phyloP scores from a whole-genome alignment of 2,113 vertebrate genomes.

The Phalacrocorax brasilianus region DNA sequence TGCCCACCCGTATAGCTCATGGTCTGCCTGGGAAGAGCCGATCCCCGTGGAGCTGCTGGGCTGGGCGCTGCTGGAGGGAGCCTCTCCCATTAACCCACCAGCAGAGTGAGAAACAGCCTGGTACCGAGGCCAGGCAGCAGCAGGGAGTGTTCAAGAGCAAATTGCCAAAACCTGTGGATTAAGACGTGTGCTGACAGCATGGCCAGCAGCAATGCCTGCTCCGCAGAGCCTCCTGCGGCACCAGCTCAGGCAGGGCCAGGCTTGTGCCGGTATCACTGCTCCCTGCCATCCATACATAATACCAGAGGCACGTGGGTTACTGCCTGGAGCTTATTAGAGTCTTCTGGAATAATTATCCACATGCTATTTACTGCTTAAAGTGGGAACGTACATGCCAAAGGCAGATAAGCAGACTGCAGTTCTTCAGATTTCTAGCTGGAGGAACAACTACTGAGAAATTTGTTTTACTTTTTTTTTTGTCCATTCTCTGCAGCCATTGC shows the following conservation, averaged over 20 bases:
- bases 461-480: not conserved
- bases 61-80: not conserved
- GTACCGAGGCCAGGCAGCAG: not conserved
- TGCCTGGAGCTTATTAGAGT: not conserved
- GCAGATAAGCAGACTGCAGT: not conserved
- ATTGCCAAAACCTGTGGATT: conserved; percentile 5
- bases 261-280: conserved; percentile 9
- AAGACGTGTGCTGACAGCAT: conserved; percentile 14
- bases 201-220: not conserved
- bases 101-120: not conserved
- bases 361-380: not conserved
- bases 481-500: not conserved
- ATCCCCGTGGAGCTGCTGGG: not conserved
- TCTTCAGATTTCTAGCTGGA: not conserved
- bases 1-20: fast-evolving
- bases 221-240: not conserved
- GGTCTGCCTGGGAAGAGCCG: not conserved
- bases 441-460: not conserved
- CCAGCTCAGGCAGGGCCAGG: not conserved
- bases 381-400: not conserved
- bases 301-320: not conserved
- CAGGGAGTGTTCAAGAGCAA: conserved; percentile 11
- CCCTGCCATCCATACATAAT: not conserved
- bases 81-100: not conserved
- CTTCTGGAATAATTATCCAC: not conserved